Evolutionary conservation across 1,140 invertebrate species (phyloP).

Genomic region (Lasioglossum albipes): DNA sequence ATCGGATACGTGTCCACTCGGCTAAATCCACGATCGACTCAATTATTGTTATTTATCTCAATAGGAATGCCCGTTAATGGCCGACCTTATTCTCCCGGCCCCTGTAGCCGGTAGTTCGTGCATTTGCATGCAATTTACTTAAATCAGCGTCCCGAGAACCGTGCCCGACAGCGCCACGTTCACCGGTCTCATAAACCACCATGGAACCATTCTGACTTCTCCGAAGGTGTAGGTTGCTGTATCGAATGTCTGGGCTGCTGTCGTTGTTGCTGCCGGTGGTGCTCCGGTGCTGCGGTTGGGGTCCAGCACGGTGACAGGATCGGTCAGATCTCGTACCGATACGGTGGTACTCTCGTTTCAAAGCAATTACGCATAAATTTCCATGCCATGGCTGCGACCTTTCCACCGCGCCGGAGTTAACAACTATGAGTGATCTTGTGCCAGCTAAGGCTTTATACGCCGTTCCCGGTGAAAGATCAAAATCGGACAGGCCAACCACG

Average conservation of each 20-base stretch:
- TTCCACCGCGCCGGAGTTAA: slow-evolving; percentile 34
- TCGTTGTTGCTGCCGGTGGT: slow-evolving; percentile 8
- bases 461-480: not conserved
- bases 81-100: slow-evolving; percentile 62
- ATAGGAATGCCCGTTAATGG: slow-evolving; percentile 59
- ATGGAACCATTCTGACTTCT: slow-evolving; percentile 48
- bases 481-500: not conserved
- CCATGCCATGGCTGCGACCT: slow-evolving; percentile 31
- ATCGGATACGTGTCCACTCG: slow-evolving; percentile 37
- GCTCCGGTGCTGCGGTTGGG: slow-evolving; percentile 4
- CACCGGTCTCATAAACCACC: slow-evolving; percentile 59
- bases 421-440: slow-evolving; percentile 22
- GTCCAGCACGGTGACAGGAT: slow-evolving; percentile 49
- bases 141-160: slow-evolving; percentile 47
- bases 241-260: slow-evolving; percentile 32
- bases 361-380: slow-evolving; percentile 55
- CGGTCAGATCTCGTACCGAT: slow-evolving; percentile 53
- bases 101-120: slow-evolving; percentile 51
- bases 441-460: not conserved
- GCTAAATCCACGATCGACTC: slow-evolving; percentile 48
- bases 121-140: slow-evolving; percentile 72
- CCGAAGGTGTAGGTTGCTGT: slow-evolving; percentile 52
- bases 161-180: slow-evolving; percentile 51
- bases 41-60: slow-evolving; percentile 63
- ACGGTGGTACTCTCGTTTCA: slow-evolving; percentile 54